Evolutionary conservation across 2,888 invertebrate species (phyloP).

Genomic region (Cerastis leucographa): DNA sequence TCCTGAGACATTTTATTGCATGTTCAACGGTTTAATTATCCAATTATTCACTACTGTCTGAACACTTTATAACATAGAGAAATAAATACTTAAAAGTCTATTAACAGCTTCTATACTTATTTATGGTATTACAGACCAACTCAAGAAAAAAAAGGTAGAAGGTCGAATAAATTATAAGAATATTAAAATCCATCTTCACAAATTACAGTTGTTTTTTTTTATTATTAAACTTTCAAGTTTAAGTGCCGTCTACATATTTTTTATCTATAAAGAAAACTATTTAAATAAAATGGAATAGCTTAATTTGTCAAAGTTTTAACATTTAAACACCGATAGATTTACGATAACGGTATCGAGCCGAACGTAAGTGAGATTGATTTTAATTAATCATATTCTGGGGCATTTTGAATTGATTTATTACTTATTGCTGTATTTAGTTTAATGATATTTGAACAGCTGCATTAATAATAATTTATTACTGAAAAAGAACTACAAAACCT

Average conservation of each 20-base stretch:
- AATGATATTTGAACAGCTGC: slow-evolving; percentile 56
- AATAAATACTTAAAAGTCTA: slow-evolving; percentile 16
- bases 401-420: slow-evolving; percentile 63
- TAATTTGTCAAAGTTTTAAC: slow-evolving; percentile 67
- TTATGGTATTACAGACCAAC: neutral
- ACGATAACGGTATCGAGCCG: slow-evolving; percentile 60
- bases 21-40: slow-evolving; percentile 31
- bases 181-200: slow-evolving; percentile 23
- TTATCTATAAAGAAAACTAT: slow-evolving; percentile 55
- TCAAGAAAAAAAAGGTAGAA: slow-evolving; percentile 11
- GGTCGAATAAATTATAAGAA: slow-evolving; percentile 28
- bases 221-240: slow-evolving; percentile 24
- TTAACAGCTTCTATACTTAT: slow-evolving; percentile 16
- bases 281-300: slow-evolving; percentile 63
- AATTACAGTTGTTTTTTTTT: slow-evolving; percentile 23
- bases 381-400: slow-evolving; percentile 65
- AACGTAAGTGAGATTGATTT: slow-evolving; percentile 58
- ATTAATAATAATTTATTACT: slow-evolving; percentile 19
- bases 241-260: slow-evolving; percentile 53
- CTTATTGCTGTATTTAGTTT: slow-evolving; percentile 44
- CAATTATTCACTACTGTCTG: slow-evolving; percentile 29
- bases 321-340: slow-evolving; percentile 62
- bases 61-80: neutral
- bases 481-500: slow-evolving; percentile 4
- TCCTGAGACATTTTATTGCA: slow-evolving; percentile 12